Base-by-base conservation (phyloP, 2,113 vertebrate genomes). In the Protobothrops flavoviridis region DNA sequence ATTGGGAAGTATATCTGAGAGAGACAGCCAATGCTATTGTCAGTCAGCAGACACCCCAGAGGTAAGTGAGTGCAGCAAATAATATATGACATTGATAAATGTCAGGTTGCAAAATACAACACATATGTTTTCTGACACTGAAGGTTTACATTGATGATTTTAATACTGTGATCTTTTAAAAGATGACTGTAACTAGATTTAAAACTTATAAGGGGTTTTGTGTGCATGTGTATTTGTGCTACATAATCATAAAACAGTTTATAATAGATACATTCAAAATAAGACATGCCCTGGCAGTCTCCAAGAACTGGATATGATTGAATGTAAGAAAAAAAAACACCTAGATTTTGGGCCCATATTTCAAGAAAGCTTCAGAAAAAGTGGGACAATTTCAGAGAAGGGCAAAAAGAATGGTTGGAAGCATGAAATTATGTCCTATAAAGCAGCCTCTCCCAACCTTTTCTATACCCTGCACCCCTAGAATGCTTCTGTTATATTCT, bases 1-100 rank as follows among this genome's bases (percentile, higher is more conserved):
- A 99, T 95, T 99, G 99, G 99, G 99, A 99, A 95, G 97, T 99
- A n/a, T 99, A 99, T 95, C 97, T 99, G 94, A 97, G 98, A 95
- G 99, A 99, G 96, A 99, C 99, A 0, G 99, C 99, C 43, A 99
- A 99, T 94, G 98, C 98, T 93, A 98, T 99, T 57, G 98, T 99
- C 81, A 98, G 98, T 96, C 98, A 99, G 97, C 99, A 99, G 96
- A 98, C 97, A 23, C 99, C 99, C 7, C 99, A 99, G 95, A 99
- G 98, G 99, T 99, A 96, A 85, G 64, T 64, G 13, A 69, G 43
- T 57, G 59, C 1, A 81, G 59, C 33, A 81, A 43, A 81, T 43
- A 43, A 81, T 81, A 81, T 21, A 81, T 81, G 33, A 43, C 17
- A 81, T 3, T 92, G 0, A 43, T 50, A 29, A 33, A 43, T 0